Evolutionary conservation across 2,113 vertebrate species (phyloP), one percentile per base, ranked within the genome.

Genomic region (Choloepus hoffmanni): DNA sequence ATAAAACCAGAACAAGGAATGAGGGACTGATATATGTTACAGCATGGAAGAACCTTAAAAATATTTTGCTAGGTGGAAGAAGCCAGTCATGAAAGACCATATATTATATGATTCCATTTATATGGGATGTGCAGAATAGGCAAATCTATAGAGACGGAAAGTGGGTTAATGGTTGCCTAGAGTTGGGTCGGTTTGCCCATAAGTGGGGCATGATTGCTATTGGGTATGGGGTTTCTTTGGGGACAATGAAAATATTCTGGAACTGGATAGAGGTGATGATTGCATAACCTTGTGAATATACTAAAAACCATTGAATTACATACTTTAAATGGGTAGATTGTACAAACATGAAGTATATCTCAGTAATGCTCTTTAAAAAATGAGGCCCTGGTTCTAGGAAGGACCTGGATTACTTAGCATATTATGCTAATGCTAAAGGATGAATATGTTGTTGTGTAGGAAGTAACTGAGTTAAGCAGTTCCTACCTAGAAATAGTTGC

Each of bases 311-410:
- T 58, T 58, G 48, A 73, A 3, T 68, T 65, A 30, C 70, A 26
- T 86, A 43, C n/a, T 83, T 85, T 40, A 53, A 48, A 40, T 73
- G 55, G 63, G 24, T 78, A 68, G 48, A 65, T 89, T 89, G 82
- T 83, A 40, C 73, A 30, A 26, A 36, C 85, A 45, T 74, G 45
- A 95, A 53, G 84, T 60, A 68, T 72, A 85, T 92, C 72, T 11
- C 33, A 77, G 6, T 58, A 89, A 40, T 65, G 9, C 43, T 86
- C 13, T 92, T 92, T 74, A 74, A 65, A 74, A 90, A 93, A 73
- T 11, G 43, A 65, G 83, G 10, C 11, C 36, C 18, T 83, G 24
- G 21, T 92, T 93, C 68, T 78, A 43, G 63, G 79, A 93, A 89
- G 23, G 77, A 24, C 18, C 2, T 78, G 18, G 62, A 65, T 82